Conservation (phyloP, 2,113 vertebrate genomes). For the Oxygymnocypris stewartii region DNA sequence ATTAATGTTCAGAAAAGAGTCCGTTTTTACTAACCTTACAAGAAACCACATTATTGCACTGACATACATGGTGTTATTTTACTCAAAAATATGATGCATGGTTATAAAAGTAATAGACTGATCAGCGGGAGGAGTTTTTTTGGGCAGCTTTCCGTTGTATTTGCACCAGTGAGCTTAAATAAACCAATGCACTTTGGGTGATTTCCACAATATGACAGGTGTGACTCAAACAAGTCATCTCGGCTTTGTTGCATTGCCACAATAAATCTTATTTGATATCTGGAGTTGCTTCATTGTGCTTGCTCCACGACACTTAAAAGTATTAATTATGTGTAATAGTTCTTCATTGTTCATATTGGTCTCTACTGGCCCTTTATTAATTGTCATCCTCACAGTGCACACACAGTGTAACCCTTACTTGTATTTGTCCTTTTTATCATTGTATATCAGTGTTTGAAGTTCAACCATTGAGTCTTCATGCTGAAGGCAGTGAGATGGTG, state of each 20-base stretch:
- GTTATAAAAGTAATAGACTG: too few relatives aligned
- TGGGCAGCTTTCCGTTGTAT: too few relatives aligned
- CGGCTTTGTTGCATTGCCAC: too few relatives aligned
- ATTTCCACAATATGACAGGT: too few relatives aligned
- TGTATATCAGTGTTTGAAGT: constrained; percentile 80
- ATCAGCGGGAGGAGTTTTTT: too few relatives aligned
- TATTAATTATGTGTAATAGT: too few relatives aligned
- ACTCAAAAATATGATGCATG: too few relatives aligned
- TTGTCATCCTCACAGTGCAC: not conserved
- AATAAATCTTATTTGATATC: too few relatives aligned
- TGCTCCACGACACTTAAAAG: too few relatives aligned
- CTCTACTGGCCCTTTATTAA: not conserved
- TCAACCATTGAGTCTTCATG: constrained; percentile 85
- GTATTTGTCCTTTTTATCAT: constrained; percentile 72
- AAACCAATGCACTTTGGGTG: too few relatives aligned
- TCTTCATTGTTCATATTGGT: not conserved
- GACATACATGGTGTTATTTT: not conserved
- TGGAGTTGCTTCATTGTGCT: not conserved
- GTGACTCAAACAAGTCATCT: too few relatives aligned
- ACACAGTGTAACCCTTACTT: constrained; percentile 46
- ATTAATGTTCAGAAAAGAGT: not conserved
- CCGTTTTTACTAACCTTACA: not conserved
- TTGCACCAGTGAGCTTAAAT: too few relatives aligned
- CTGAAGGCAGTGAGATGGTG: constrained; percentile 85
- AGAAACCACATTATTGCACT: not conserved